phyloP scores from a whole-genome alignment of 2,888 invertebrate genomes.

The Sinelater perroti region DNA sequence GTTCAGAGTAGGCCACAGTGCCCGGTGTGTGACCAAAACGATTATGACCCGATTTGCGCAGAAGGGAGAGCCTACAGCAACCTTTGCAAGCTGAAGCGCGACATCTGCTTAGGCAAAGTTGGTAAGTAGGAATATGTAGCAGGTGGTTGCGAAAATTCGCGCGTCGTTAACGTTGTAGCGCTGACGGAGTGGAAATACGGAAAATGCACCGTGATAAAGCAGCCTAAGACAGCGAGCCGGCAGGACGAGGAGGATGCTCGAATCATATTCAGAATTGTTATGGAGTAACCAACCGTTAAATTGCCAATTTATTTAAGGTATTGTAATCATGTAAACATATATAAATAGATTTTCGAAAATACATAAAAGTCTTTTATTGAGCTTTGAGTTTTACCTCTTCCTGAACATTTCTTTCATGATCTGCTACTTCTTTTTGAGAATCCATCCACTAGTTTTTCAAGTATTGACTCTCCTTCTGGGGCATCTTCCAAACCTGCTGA shows the following conservation, averaged over 20 bases:
- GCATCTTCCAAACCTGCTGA: no score
- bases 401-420: no score
- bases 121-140: slow-evolving; percentile 22
- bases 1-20: background rate
- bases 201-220: slow-evolving; percentile 1
- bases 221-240: background rate
- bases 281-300: no score
- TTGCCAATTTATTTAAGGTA: no score
- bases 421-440: no score
- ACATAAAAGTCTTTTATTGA: no score
- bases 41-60: slow-evolving; percentile 35
- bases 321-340: no score
- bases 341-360: no score
- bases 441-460: no score
- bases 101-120: slow-evolving; percentile 29
- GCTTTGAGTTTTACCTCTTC: no score
- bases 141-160: background rate
- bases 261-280: no score
- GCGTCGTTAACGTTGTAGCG: background rate
- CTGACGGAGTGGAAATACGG: slow-evolving; percentile 13
- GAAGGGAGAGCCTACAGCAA: slow-evolving; percentile 28
- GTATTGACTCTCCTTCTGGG: no score
- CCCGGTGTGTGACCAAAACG: slow-evolving; percentile 25
- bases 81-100: slow-evolving; percentile 21
- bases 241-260: slow-evolving; percentile 1